phyloP scores from a whole-genome alignment of 1,140 invertebrate species.

The Himalopsyche phryganea region DNA sequence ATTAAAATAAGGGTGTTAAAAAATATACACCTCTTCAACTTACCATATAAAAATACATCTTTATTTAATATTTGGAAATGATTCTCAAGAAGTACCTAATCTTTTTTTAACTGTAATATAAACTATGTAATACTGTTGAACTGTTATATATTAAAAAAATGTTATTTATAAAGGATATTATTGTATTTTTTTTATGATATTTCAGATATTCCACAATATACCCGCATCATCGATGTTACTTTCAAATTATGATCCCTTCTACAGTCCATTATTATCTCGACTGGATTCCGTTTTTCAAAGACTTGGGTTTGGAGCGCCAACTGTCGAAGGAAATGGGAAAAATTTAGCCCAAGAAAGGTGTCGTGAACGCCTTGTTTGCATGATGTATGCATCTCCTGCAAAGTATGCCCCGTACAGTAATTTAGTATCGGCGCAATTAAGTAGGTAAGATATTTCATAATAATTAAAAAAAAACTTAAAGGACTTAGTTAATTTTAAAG shows the following conservation, averaged over 20 bases:
- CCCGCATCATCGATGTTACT: constrained; percentile 75
- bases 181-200: constrained; percentile 32
- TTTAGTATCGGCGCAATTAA: constrained; percentile 80
- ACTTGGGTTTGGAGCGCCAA: constrained; percentile 58
- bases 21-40: too few species aligned
- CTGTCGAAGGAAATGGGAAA: constrained; percentile 40
- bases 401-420: constrained; percentile 84
- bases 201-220: constrained; percentile 78
- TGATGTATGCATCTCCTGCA: constrained; percentile 81
- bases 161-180: too few species aligned
- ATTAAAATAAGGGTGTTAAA: too few species aligned
- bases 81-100: too few species aligned
- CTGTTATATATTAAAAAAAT: too few species aligned
- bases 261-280: constrained; percentile 74
- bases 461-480: too few species aligned
- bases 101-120: too few species aligned
- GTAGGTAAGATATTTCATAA: constrained; percentile 61
- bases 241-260: constrained; percentile 83
- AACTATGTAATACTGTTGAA: too few species aligned
- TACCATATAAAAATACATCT: too few species aligned
- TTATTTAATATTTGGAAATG: too few species aligned
- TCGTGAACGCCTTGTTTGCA: constrained; percentile 75
- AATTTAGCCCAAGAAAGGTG: constrained; percentile 57
- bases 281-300: constrained; percentile 79
- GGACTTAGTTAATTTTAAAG: too few species aligned